Evolutionary conservation across 2,888 invertebrate genomes (phyloP).

Genomic region (Erpobdella octoculata): DNA sequence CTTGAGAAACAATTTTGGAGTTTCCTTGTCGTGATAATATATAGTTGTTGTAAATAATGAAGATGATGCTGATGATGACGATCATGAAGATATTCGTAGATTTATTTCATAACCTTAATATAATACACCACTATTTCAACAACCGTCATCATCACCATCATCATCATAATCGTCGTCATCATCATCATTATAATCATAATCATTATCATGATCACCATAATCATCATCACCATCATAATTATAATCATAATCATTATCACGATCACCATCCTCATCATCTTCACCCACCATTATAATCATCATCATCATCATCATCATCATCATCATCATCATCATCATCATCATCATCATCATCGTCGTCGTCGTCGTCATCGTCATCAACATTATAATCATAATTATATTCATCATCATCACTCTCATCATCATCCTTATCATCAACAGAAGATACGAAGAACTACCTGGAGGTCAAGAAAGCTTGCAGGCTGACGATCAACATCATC

Average conservation of each 20-base stretch:
- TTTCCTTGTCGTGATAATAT: too few relatives aligned
- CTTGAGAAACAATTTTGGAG: too few relatives aligned
- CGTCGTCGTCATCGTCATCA: conserved; percentile 13
- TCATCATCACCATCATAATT: neutral
- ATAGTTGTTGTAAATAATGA: too few relatives aligned
- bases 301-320: conserved; percentile 6
- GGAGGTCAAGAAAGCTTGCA: neutral
- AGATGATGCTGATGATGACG: too few relatives aligned
- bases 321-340: conserved; percentile 15
- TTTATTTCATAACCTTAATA: neutral
- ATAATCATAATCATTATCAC: neutral
- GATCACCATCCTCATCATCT: neutral
- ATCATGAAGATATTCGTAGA: too few relatives aligned
- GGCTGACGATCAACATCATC: neutral
- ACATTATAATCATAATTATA: neutral
- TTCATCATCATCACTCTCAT: conserved; percentile 2
- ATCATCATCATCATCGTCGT: conserved; percentile 24
- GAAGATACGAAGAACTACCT: neutral
- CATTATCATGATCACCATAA: neutral
- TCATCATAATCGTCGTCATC: neutral
- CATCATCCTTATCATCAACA: conserved; percentile 3
- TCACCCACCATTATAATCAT: neutral
- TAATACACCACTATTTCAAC: neutral
- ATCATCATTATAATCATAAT: neutral
- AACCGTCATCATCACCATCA: neutral